Conservation (phyloP, 1,140 invertebrate species). For the Drosophila melanica region DNA sequence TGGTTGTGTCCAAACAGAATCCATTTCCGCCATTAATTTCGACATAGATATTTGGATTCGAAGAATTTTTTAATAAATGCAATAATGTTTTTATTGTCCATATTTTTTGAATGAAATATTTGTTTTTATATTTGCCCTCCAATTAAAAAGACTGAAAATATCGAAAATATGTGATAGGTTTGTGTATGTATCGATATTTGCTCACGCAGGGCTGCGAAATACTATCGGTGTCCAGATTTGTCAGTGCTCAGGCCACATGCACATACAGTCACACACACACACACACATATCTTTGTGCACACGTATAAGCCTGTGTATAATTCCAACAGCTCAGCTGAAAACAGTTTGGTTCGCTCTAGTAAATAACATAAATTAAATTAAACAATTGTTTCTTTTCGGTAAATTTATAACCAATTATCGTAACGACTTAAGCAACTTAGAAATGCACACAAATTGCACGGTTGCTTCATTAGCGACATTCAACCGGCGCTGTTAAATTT, state of each 20-base stretch:
- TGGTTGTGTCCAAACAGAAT: conserved; percentile 98
- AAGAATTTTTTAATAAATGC: conserved; percentile 10
- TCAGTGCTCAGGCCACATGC: conserved; percentile 11
- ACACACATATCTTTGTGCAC: background rate
- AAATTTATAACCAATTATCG: background rate
- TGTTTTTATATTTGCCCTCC: background rate
- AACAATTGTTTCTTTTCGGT: conserved; percentile 4
- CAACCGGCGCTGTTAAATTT: conserved; percentile 13
- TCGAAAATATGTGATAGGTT: background rate
- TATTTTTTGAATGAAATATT: background rate
- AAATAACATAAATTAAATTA: conserved; percentile 17
- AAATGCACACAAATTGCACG: too few species aligned
- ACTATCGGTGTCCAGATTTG: conserved; percentile 18
- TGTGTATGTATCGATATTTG: conserved; percentile 3
- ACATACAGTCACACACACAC: conserved; percentile 7
- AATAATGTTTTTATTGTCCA: background rate
- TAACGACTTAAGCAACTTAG: background rate
- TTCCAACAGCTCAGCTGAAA: conserved; percentile 45
- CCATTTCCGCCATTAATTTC: conserved; percentile 92
- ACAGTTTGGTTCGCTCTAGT: conserved; percentile 31
- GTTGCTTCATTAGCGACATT: background rate
- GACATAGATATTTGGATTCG: conserved; percentile 45
- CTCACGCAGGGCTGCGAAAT: conserved; percentile 4
- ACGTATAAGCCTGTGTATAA: conserved; percentile 32
- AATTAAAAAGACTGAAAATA: background rate